phyloP scores from a whole-genome alignment of 2,797 vertebrate species.

The Melopsittacus undulatus region DNA sequence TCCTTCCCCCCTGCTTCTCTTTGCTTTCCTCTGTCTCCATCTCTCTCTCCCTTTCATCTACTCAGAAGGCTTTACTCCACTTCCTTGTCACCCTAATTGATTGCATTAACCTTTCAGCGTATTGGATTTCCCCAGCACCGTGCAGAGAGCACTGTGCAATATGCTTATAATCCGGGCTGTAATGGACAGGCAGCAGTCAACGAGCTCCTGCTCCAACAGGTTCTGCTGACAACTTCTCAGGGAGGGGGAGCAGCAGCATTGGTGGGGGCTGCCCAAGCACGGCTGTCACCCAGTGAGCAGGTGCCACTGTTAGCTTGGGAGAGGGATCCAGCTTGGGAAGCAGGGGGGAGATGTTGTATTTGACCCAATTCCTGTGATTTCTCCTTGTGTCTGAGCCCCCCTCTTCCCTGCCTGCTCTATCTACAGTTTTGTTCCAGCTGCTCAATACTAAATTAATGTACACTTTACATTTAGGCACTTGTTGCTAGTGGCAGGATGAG shows the following conservation, averaged over 20 bases:
- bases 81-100: slow-evolving; percentile 99
- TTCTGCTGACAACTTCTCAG: slow-evolving; percentile 70
- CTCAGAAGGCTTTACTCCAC: slow-evolving; percentile 99
- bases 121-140: slow-evolving; percentile 99
- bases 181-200: slow-evolving; percentile 99
- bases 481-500: not conserved
- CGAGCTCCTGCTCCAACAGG: slow-evolving; percentile 77
- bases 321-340: not conserved
- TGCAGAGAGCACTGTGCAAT: slow-evolving; percentile 97
- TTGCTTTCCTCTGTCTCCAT: slow-evolving; percentile 59
- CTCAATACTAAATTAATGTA: not conserved
- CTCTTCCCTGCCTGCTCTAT: not conserved
- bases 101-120: slow-evolving; percentile 99
- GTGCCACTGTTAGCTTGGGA: too few relatives aligned
- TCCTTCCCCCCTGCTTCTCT: slow-evolving; percentile 33
- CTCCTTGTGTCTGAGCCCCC: not conserved
- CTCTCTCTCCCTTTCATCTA: slow-evolving; percentile 87
- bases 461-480: not conserved
- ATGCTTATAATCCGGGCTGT: slow-evolving; percentile 99
- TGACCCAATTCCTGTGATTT: not conserved
- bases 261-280: not conserved
- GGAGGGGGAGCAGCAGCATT: not conserved
- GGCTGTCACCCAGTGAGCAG: not conserved
- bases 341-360: not conserved
- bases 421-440: not conserved